Conservation (phyloP, 2,888 invertebrate genomes). For the Drymonia ruficornis region DNA sequence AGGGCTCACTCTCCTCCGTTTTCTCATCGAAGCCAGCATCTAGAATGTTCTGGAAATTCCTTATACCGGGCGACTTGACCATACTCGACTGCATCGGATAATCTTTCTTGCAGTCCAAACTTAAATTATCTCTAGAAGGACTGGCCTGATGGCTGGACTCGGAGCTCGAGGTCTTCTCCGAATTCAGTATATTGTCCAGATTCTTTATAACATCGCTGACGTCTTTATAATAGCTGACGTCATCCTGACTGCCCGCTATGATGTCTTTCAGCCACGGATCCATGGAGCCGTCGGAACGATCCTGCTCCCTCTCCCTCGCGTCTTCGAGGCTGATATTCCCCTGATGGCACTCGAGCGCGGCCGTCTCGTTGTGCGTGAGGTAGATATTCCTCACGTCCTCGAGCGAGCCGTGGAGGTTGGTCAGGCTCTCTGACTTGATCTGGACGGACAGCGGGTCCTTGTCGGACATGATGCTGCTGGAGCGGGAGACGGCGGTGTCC, state of each 20-base stretch:
- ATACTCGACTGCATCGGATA: slow-evolving; percentile 71
- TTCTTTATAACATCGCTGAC: slow-evolving; percentile 87
- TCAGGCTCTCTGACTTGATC: slow-evolving; percentile 83
- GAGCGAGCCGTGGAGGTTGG: slow-evolving; percentile 89
- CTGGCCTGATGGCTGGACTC: slow-evolving; percentile 85
- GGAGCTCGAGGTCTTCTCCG: slow-evolving; percentile 85
- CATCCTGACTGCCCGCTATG: slow-evolving; percentile 84
- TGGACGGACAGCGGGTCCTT: slow-evolving; percentile 69
- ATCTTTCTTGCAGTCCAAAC: slow-evolving; percentile 77
- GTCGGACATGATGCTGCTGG: slow-evolving; percentile 76
- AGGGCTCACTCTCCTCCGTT: slow-evolving; percentile 46
- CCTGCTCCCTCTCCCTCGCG: slow-evolving; percentile 58
- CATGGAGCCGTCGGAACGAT: slow-evolving; percentile 74
- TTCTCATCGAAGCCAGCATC: slow-evolving; percentile 60
- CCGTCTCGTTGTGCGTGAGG: slow-evolving; percentile 73
- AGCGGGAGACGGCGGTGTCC: slow-evolving; percentile 70
- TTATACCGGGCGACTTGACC: slow-evolving; percentile 79
- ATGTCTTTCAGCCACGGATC: slow-evolving; percentile 87
- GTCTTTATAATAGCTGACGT: slow-evolving; percentile 85
- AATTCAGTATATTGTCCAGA: slow-evolving; percentile 86
- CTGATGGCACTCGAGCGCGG: slow-evolving; percentile 71
- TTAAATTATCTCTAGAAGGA: slow-evolving; percentile 78
- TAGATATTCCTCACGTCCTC: slow-evolving; percentile 84
- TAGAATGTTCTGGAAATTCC: slow-evolving; percentile 73
- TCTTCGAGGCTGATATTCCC: slow-evolving; percentile 69